A percentile compares a stretch with the other conserved stretches of the same genome.
Conservation (phyloP, 2,888 invertebrate genomes). For the Harpalus rufipes region DNA sequence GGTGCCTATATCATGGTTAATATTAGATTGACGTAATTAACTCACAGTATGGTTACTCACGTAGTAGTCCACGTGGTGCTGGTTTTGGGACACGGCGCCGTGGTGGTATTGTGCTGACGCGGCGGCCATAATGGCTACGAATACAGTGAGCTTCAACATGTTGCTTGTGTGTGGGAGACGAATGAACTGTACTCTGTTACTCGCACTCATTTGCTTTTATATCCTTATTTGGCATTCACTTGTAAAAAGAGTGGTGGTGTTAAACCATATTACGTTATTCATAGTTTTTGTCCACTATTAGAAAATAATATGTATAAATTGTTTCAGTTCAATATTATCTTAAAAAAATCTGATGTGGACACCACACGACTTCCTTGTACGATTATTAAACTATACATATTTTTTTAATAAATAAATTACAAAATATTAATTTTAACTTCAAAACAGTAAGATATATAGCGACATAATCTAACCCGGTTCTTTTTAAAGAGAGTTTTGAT, state of each 20-base stretch:
- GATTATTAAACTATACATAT: too few species aligned
- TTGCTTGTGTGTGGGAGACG: conserved; percentile 26
- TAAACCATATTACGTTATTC: conserved; percentile 25
- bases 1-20: conserved; percentile 17
- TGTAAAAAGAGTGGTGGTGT: not conserved
- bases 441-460: too few species aligned
- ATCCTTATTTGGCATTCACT: conserved; percentile 45
- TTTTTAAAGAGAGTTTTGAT: too few species aligned
- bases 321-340: too few species aligned
- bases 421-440: too few species aligned
- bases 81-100: conserved; percentile 13
- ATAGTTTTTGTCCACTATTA: not conserved
- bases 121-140: conserved; percentile 6
- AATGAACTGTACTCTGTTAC: conserved; percentile 16
- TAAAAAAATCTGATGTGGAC: too few species aligned
- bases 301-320: too few species aligned
- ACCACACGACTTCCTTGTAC: too few species aligned
- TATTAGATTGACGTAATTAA: too few species aligned
- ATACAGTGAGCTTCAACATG: conserved; percentile 20
- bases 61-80: conserved; percentile 37
- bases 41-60: not conserved
- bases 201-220: conserved; percentile 1
- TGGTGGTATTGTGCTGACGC: conserved; percentile 26
- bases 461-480: too few species aligned
- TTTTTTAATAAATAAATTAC: too few species aligned